Percentiles rank a stretch among this genome's conserved stretches.
Conservation (phyloP, 2,113 vertebrate genomes). For the Brevimyrus niger region DNA sequence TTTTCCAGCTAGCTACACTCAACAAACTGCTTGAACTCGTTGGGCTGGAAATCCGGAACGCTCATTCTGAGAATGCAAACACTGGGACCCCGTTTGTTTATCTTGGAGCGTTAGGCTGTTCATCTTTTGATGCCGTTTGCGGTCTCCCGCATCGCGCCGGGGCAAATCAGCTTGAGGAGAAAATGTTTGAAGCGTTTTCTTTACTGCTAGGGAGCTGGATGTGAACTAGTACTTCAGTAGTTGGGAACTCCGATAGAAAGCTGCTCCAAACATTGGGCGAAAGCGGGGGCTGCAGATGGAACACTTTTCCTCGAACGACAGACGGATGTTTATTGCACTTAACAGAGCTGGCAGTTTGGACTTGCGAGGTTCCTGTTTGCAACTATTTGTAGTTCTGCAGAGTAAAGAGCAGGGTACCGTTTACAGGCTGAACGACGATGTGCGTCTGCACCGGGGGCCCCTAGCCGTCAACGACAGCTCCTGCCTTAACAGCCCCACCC, state of each 20-base stretch:
- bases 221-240: neutral
- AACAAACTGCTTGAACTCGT: neutral
- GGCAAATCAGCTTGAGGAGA: neutral
- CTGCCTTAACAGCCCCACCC: neutral
- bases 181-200: slow-evolving; percentile 3
- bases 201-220: neutral
- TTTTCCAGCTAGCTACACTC: neutral
- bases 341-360: neutral
- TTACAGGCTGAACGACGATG: neutral
- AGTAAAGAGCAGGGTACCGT: neutral
- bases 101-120: neutral
- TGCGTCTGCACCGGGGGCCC: neutral
- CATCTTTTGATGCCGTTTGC: neutral
- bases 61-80: neutral
- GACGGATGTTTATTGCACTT: neutral
- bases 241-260: neutral
- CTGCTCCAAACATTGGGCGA: neutral
- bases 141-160: neutral
- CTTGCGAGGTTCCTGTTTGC: neutral
- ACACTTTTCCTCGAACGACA: neutral
- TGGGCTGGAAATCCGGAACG: neutral
- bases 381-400: neutral
- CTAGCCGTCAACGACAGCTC: neutral
- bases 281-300: neutral
- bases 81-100: neutral